Percentiles rank a stretch among this genome's conserved stretches.
Evolutionary conservation across 1,140 invertebrate genomes (phyloP).

Genomic region (Drosophila rufa): DNA sequence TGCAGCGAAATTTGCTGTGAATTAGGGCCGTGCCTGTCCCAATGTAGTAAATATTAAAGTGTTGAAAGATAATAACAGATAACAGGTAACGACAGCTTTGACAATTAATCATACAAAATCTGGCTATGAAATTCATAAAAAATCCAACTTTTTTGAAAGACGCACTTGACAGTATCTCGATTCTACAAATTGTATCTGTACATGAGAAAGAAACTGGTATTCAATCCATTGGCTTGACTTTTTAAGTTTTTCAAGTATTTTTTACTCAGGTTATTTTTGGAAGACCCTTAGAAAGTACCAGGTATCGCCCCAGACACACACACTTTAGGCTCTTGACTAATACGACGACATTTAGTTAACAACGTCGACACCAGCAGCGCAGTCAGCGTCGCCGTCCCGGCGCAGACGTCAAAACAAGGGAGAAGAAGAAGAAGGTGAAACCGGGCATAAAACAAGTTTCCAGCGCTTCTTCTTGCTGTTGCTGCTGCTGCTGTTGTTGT

Average conservation of each 20-base stretch:
- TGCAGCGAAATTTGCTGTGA: no score
- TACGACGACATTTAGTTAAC: conserved; percentile 31
- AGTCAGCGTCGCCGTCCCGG: conserved; percentile 47
- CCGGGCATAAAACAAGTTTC: conserved; percentile 40
- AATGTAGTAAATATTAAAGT: no score
- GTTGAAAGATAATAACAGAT: no score
- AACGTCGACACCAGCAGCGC: conserved; percentile 29
- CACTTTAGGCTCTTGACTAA: conserved; percentile 29
- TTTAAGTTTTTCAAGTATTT: background rate
- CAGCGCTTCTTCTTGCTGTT: conserved; percentile 29
- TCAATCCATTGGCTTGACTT: no score
- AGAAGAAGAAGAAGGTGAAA: conserved; percentile 31
- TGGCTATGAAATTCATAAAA: background rate
- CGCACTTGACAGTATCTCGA: background rate
- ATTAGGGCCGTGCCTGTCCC: no score
- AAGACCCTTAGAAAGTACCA: conserved; percentile 4
- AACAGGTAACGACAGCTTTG: no score
- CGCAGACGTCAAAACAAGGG: conserved; percentile 60
- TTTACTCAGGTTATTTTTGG: background rate
- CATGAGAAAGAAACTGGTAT: no score
- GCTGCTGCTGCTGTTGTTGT: conserved; percentile 19
- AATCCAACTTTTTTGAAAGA: no score
- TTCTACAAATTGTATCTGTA: background rate
- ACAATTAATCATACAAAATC: background rate
- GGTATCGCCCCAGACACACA: conserved; percentile 11